Base-by-base conservation (phyloP, 2,888 invertebrate species). In the Conistra vaccinii region DNA sequence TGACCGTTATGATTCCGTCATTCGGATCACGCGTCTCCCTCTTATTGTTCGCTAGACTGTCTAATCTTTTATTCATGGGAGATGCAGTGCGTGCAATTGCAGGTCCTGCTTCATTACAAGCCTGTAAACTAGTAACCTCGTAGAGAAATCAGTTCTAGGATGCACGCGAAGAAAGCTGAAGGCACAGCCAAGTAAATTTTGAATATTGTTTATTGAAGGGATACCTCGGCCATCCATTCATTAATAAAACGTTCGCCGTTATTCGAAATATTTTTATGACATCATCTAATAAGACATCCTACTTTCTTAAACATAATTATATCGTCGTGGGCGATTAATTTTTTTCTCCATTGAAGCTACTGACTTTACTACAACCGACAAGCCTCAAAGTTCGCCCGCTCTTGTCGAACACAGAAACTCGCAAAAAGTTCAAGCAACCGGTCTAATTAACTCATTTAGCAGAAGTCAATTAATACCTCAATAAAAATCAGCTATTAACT, bases 1-100 rank as follows among this genome's bases (percentile, higher is more conserved):
- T 68, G 62, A 65, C 94, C 92, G 95, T 95, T 95, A 94, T 88
- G 75, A 83, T 89, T 91, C 87, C 85, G 87, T 87, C 90, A 94
- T 93, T 94, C 95, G 65, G 63, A 87, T 89, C 94, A 94, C 93
- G 93, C 90, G 88, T 88, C 72, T 84, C 84, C 84, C 85, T 88
- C 88, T 90, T 87, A 91, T 93, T 92, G 90, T 92, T 88, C 81
- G 73, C 81, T 81, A 76, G 82, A 71, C 82, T 85, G 83, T 84
- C 86, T 83, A 63, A 90, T 95, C 89, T 89, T 92, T 94, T 93
- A 95, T 95, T 94, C 94, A 95, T 93, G 80, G 80, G 66, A 83
- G 87, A 81, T 91, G 91, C 89, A 89, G 86, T 78, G 82, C 87
- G 29, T 90, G 74, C 68, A 92, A 91, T 89, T 91, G 90, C 91